Evolutionary conservation across 2,888 invertebrate genomes (phyloP).

Genomic region (Andrena praecox): DNA sequence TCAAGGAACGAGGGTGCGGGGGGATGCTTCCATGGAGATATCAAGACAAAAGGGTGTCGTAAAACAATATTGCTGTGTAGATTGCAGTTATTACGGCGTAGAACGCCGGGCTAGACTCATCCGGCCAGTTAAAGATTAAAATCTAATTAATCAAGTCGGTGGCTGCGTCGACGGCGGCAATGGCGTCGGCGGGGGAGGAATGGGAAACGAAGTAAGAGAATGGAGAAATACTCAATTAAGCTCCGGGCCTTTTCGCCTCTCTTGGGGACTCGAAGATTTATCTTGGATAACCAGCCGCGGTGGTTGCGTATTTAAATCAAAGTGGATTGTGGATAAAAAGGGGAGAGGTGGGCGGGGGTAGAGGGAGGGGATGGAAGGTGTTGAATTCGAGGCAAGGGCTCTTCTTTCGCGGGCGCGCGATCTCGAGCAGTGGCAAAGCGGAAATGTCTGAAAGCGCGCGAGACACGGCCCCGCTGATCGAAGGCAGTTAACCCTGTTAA

Average conservation of each 20-base stretch:
- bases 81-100: constrained; percentile 61
- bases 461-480: constrained; percentile 56
- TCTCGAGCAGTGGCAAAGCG: constrained; percentile 32
- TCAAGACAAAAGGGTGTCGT: constrained; percentile 46
- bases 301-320: constrained; percentile 73
- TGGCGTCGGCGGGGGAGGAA: constrained; percentile 1
- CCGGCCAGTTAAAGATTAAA: constrained; percentile 67
- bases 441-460: constrained; percentile 45
- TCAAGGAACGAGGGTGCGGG: constrained; percentile 2
- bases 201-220: constrained; percentile 57
- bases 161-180: constrained; percentile 22
- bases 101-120: constrained; percentile 54
- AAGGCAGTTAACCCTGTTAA: constrained; percentile 78
- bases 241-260: constrained; percentile 70
- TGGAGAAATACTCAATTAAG: constrained; percentile 74
- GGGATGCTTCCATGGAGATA: constrained; percentile 16
- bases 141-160: constrained; percentile 71
- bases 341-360: neutral
- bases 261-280: constrained; percentile 68
- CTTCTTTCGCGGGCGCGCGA: constrained; percentile 40
- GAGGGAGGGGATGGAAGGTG: constrained; percentile 24
- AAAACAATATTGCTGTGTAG: constrained; percentile 57
- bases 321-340: constrained; percentile 47
- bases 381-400: constrained; percentile 62
- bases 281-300: constrained; percentile 66